phyloP scores from a whole-genome alignment of 2,797 vertebrate genomes.

The Gephyroberyx darwinii region DNA sequence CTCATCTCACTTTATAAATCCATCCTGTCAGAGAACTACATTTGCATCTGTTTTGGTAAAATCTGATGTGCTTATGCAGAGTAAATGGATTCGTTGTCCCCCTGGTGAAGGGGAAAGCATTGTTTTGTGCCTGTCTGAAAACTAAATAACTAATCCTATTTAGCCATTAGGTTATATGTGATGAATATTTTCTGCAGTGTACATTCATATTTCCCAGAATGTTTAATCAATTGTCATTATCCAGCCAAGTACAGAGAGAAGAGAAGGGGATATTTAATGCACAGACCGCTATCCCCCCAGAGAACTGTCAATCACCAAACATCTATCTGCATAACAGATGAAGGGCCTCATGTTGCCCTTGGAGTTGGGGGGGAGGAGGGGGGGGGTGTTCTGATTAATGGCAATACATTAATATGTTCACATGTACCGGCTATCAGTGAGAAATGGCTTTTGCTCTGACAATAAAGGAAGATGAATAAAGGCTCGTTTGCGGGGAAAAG shows the following conservation, averaged over 20 bases:
- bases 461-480: slow-evolving; percentile 47
- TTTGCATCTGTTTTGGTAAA: slow-evolving; percentile 37
- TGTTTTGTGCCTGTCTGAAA: slow-evolving; percentile 44
- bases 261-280: slow-evolving; percentile 55
- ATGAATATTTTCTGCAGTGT: slow-evolving; percentile 61
- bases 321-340: slow-evolving; percentile 61
- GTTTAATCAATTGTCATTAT: slow-evolving; percentile 77
- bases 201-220: slow-evolving; percentile 56
- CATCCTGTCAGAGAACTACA: slow-evolving; percentile 34
- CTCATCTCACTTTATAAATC: slow-evolving; percentile 47
- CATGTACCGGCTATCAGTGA: slow-evolving; percentile 50
- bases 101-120: slow-evolving; percentile 46
- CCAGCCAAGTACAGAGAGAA: slow-evolving; percentile 51
- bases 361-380: slow-evolving; percentile 27
- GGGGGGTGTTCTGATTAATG: slow-evolving; percentile 61
- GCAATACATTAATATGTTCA: slow-evolving; percentile 57
- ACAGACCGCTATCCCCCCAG: slow-evolving; percentile 33
- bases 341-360: slow-evolving; percentile 59
- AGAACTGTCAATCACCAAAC: slow-evolving; percentile 68
- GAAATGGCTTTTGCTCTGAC: slow-evolving; percentile 50
- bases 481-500: slow-evolving; percentile 35
- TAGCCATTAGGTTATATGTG: slow-evolving; percentile 46
- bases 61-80: slow-evolving; percentile 29
- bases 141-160: slow-evolving; percentile 45
- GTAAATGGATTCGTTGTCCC: slow-evolving; percentile 51